Conservation (phyloP, 1,140 invertebrate species). For the Pseudobourletiella spinata region DNA sequence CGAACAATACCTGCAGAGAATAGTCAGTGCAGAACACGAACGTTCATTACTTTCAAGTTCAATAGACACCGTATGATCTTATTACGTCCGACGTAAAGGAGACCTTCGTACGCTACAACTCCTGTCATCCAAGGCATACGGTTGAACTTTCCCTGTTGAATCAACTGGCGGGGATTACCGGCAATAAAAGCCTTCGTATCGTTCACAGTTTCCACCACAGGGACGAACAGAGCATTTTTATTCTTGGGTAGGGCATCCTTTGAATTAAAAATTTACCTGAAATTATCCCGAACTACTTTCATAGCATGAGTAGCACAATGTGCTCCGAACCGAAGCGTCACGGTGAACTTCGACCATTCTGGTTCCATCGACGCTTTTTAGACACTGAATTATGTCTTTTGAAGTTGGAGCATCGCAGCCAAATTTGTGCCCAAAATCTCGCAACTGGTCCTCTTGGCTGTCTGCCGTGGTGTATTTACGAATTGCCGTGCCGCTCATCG, state of each 20-base stretch:
- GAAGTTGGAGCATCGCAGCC: slow-evolving; percentile 38
- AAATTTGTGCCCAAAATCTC: slow-evolving; percentile 35
- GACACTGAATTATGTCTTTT: slow-evolving; percentile 37
- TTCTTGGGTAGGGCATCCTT: background rate
- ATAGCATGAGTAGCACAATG: background rate
- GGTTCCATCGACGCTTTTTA: slow-evolving; percentile 44
- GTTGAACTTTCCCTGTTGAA: slow-evolving; percentile 41
- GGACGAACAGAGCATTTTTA: slow-evolving; percentile 32
- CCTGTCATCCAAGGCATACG: slow-evolving; percentile 53
- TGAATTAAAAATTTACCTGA: background rate
- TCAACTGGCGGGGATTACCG: slow-evolving; percentile 36
- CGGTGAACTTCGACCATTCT: slow-evolving; percentile 39
- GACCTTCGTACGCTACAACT: slow-evolving; percentile 33
- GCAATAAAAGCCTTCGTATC: slow-evolving; percentile 42
- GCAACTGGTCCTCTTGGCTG: slow-evolving; percentile 37
- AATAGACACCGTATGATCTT: background rate
- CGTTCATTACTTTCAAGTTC: background rate
- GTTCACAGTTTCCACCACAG: slow-evolving; percentile 25
- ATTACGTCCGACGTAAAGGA: slow-evolving; percentile 20
- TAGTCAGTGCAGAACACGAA: background rate
- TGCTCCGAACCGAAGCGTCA: slow-evolving; percentile 27
- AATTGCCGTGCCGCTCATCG: slow-evolving; percentile 34
- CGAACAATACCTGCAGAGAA: background rate
- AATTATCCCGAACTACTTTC: background rate
- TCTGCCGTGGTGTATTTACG: slow-evolving; percentile 42